These are phyloP conservation scores for Crocuta crocuta DNA, from an alignment of 2,113 vertebrate species.

Conservation along the genomic window DNA sequence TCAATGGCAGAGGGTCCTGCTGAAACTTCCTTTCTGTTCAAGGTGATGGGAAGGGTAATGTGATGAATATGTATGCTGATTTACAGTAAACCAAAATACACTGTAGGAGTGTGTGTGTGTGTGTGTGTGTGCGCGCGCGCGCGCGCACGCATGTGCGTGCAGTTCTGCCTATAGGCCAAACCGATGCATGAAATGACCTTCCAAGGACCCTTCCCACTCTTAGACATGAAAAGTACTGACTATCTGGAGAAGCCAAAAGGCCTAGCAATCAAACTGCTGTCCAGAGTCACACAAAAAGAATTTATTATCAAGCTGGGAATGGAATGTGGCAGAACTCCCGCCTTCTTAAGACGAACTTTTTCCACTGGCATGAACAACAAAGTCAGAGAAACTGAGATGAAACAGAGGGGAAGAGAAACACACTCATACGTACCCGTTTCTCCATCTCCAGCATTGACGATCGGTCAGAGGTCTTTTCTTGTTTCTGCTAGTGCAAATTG, in stretches of 20 bases:
- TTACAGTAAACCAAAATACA: neutral
- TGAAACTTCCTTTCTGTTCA: neutral
- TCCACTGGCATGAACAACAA: slow-evolving; percentile 56
- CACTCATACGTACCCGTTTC: slow-evolving; percentile 91
- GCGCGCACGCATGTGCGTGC: too few species aligned
- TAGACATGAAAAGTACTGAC: neutral
- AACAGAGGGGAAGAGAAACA: slow-evolving; percentile 45
- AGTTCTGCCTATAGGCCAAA: neutral
- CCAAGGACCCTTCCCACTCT: neutral
- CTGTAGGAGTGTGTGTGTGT: neutral
- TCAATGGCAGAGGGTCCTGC: neutral
- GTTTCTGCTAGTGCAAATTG: slow-evolving; percentile 88
- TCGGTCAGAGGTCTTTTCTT: slow-evolving; percentile 94
- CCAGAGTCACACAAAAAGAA: slow-evolving; percentile 59
- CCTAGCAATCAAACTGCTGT: slow-evolving; percentile 68
- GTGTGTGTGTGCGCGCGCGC: too few species aligned
- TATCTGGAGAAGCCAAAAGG: slow-evolving; percentile 44
- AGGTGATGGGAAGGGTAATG: neutral
- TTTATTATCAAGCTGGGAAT: slow-evolving; percentile 46
- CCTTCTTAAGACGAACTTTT: slow-evolving; percentile 77
- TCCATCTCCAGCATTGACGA: slow-evolving; percentile 94
- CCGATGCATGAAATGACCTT: neutral
- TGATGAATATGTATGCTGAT: neutral
- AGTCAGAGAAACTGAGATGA: neutral
- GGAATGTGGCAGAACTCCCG: slow-evolving; percentile 41